Base-by-base conservation (phyloP, 2,113 vertebrate genomes). In the Abramis brama region DNA sequence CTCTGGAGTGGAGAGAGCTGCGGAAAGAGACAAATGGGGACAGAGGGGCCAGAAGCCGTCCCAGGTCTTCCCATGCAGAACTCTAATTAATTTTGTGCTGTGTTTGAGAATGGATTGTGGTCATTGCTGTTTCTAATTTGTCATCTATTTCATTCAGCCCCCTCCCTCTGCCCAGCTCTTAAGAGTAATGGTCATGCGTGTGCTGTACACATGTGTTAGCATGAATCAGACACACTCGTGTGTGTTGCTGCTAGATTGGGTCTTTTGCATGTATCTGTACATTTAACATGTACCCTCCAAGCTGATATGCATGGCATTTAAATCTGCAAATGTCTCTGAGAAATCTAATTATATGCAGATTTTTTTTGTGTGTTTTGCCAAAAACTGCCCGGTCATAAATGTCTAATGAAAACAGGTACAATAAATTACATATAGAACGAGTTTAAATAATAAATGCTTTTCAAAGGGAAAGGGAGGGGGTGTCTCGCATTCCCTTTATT, bases 61-160 rank as follows among this genome's bases (percentile, higher is more conserved):
- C 94, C 94, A 94, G 94, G 95, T 92, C 95, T 94, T 94, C 57
- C 93, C 94, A 96, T 96, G 96, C 95, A 96, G 95, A 97, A 96
- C 94, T 95, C 95, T 97, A 97, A 97, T 97, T 98, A 97, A 97
- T 97, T 97, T 97, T 96, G 96, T 96, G 96, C 96, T 96, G 95
- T 96, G 96, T 97, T 97, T 97, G 95, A 96, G 95, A 97, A 97
- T 97, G 96, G 96, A 97, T 97, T 92, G 94, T 94, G 96, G 96
- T 96, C 96, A 96, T 96, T 96, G 95, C 94, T 95, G 94, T 95
- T 95, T 94, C 93, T 95, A 95, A 96, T 97, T 97, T 96, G 95
- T 97, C 95, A 97, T 95, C 93, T 92, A 91, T 94, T 97, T 95
- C 95, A 94, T 83, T 94, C 94, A 89, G 91, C 84, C 60, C 91